Evolutionary conservation across 2,113 vertebrate species (phyloP), one percentile per base, ranked within the genome.

Genomic region (Sialia sialis): DNA sequence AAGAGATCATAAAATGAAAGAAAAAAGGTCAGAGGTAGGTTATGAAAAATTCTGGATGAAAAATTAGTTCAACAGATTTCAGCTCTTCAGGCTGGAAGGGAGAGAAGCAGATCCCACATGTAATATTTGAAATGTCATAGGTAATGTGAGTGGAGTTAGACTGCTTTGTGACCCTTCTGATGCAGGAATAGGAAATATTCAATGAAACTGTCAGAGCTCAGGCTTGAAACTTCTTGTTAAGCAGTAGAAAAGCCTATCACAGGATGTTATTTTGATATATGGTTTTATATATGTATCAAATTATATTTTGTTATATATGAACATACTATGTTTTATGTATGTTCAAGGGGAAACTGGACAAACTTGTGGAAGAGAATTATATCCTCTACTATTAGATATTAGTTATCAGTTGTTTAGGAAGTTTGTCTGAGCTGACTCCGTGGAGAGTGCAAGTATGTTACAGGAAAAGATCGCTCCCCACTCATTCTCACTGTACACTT

Each of bases 391-490:
- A 60, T 32, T 56, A 74, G 51, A 23, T 39, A 60, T n/a, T 59
- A 23, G 16, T 52, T 67, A 8, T 7, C 30, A 59, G 34, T 73
- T 93, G 17, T 49, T 81, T n/a, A 73, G 41, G 30, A 84, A 21
- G 17, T 6, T 3, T 43, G 14, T 69, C 51, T 32, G 44, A 82
- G 60, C 44, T 52, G 55, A 59, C 16, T 49, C 26, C 11, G 12
- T 55, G 26, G 15, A 60, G 46, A 32, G 15, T 29, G 4, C 16
- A 10, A 4, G 20, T 1, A 3, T n/a, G 21, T 46, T 46, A 26
- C 17, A 69, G 19, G 43, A 30, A 23, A 67, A 41, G 7, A 36
- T 36, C 0, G 0, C 20, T 86, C 10, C 17, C 1, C 2, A 0
- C 59, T 73, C 2, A 0, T 29, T 64, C 29, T 51, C 1, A 0